phyloP scores from a whole-genome alignment of 2,888 invertebrate species.

The Brachynemurus nebulosus region DNA sequence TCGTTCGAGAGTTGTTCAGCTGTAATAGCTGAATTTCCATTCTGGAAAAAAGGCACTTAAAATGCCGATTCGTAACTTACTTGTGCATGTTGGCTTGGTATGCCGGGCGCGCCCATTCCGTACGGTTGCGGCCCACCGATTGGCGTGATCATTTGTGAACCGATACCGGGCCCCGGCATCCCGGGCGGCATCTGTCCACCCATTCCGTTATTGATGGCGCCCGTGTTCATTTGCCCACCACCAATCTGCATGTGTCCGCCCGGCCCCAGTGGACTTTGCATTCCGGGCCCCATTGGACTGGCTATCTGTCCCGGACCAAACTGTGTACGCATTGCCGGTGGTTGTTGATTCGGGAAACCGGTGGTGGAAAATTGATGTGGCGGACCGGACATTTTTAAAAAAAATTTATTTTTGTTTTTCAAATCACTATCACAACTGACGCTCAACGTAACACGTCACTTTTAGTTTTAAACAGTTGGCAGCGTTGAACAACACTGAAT shows the following conservation, averaged over 20 bases:
- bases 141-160: conserved; percentile 36
- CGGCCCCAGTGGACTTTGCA: conserved; percentile 33
- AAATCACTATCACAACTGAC: too few relatives aligned
- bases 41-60: too few relatives aligned
- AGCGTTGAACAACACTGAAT: too few relatives aligned
- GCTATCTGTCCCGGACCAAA: conserved; percentile 50
- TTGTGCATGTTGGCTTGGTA: conserved; percentile 2
- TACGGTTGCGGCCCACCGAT: conserved; percentile 20
- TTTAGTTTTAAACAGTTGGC: too few relatives aligned
- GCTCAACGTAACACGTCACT: too few relatives aligned
- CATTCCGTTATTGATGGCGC: conserved; percentile 34
- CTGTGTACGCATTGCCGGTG: conserved; percentile 47
- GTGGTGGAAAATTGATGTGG: conserved; percentile 59
- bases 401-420: too few relatives aligned
- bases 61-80: too few relatives aligned
- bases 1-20: too few relatives aligned
- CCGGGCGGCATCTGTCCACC: conserved; percentile 38
- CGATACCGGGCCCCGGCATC: conserved; percentile 37
- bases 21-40: too few relatives aligned
- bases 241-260: conserved; percentile 21
- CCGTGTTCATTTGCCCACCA: conserved; percentile 24
- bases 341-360: conserved; percentile 44
- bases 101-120: neutral
- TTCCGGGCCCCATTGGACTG: conserved; percentile 39
- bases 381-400: conserved; percentile 55